phyloP scores from a whole-genome alignment of 1,140 invertebrate species.

The Pachypeltis micranthus region DNA sequence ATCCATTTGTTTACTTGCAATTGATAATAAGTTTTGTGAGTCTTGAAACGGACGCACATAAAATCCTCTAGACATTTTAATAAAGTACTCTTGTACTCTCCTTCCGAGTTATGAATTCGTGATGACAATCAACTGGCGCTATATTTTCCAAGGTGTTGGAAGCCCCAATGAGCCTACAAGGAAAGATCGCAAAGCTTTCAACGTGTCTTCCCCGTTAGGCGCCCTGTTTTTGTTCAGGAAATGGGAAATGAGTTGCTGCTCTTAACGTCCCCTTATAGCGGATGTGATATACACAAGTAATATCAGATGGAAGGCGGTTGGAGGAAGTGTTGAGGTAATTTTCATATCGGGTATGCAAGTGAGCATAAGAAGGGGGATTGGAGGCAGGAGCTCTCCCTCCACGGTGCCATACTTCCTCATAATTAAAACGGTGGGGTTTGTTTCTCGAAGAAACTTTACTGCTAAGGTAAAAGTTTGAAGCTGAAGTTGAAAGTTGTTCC shows the following conservation, averaged over 20 bases:
- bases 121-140: too few relatives aligned
- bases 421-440: neutral
- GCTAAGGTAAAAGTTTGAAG: neutral
- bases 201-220: too few relatives aligned
- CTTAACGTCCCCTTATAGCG: neutral
- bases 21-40: too few relatives aligned
- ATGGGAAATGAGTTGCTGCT: neutral
- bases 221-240: neutral
- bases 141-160: too few relatives aligned
- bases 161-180: too few relatives aligned
- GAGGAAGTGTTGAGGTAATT: constrained; percentile 6
- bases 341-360: neutral
- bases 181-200: too few relatives aligned
- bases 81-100: too few relatives aligned
- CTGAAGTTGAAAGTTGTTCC: neutral
- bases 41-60: too few relatives aligned
- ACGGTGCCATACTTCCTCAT: neutral
- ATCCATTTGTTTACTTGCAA: too few relatives aligned
- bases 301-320: neutral
- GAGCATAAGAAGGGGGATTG: neutral
- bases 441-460: neutral
- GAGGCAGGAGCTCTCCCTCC: neutral
- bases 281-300: neutral
- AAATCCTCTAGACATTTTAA: too few relatives aligned
- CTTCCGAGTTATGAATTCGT: too few relatives aligned